A percentile compares a stretch with the other conserved stretches of the same genome.
phyloP scores from a whole-genome alignment of 2,797 vertebrate species.

The Gymnoscopelus braueri region DNA sequence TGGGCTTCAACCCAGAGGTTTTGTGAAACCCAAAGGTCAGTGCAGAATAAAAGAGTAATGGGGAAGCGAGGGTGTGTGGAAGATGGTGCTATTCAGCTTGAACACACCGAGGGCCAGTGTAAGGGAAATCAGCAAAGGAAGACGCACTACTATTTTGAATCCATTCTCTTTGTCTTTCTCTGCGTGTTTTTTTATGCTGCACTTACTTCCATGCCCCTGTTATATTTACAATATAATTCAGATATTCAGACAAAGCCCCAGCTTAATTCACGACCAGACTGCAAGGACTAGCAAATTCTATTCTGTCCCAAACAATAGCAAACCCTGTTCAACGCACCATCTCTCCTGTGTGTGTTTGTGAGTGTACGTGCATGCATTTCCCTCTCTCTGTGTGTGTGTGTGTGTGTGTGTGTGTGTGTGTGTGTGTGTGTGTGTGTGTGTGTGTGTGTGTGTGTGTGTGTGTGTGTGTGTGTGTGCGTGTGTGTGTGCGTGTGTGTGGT shows the following conservation, averaged over 20 bases:
- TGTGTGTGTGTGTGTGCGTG: background rate
- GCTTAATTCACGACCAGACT: slow-evolving; percentile 12
- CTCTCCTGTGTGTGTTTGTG: background rate
- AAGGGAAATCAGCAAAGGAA: slow-evolving; percentile 49
- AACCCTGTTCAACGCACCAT: slow-evolving; percentile 40
- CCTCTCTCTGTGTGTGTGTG: background rate
- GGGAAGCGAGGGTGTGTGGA: slow-evolving; percentile 51
- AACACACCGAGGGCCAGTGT: slow-evolving; percentile 39
- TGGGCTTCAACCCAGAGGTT: slow-evolving; percentile 40
- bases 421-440: slow-evolving; percentile 4
- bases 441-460: slow-evolving; percentile 14
- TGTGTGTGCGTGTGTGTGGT: slow-evolving; percentile 2
- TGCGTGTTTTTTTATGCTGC: background rate
- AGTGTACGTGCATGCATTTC: background rate
- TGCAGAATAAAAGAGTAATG: slow-evolving; percentile 52
- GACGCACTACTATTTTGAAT: slow-evolving; percentile 56
- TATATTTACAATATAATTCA: slow-evolving; percentile 40
- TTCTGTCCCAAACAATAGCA: slow-evolving; percentile 54
- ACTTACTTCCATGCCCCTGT: slow-evolving; percentile 47
- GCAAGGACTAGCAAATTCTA: slow-evolving; percentile 44
- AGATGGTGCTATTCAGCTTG: slow-evolving; percentile 51
- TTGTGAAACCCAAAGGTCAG: slow-evolving; percentile 68
- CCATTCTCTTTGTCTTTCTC: slow-evolving; percentile 51
- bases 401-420: slow-evolving; percentile 4
- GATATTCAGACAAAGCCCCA: slow-evolving; percentile 49